These are phyloP conservation scores for Puffinus mauretanicus DNA, from an alignment of 2,113 vertebrate species.

Conservation along the genomic window DNA sequence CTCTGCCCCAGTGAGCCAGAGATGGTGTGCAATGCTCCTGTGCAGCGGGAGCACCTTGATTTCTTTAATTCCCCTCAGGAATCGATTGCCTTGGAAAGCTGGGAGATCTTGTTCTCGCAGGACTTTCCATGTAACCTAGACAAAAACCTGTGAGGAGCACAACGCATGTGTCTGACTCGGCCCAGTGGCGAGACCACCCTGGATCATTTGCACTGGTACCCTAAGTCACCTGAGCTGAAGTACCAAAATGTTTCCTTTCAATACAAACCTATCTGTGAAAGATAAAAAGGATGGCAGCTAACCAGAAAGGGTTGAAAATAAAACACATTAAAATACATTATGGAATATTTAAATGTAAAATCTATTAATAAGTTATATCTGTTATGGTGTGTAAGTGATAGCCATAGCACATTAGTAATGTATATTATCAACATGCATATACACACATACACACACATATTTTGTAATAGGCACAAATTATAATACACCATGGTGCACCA, in stretches of 20 bases:
- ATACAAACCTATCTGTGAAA: not conserved
- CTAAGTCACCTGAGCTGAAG: not conserved
- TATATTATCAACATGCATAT: not conserved
- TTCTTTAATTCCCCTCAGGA: not conserved
- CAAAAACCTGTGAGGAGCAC: not conserved
- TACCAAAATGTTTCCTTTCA: not conserved
- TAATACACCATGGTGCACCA: not conserved
- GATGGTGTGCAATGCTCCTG: not conserved
- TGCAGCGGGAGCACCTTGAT: not conserved
- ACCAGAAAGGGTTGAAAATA: not conserved
- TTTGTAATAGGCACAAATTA: not conserved
- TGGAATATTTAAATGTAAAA: not conserved
- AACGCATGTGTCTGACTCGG: not conserved
- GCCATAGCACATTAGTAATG: not conserved
- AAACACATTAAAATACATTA: not conserved
- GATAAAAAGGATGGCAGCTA: not conserved
- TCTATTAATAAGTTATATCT: not conserved
- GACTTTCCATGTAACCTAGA: not conserved
- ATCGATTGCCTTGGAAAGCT: not conserved
- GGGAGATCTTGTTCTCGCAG: not conserved
- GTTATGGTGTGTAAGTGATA: not conserved
- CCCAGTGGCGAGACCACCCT: rapidly evolving
- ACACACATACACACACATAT: not conserved
- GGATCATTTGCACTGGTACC: not conserved
- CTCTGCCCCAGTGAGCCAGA: not conserved